Percentiles rank a stretch among this genome's conserved stretches.
These are phyloP conservation scores for Thaumatotibia leucotreta DNA, from an alignment of 1,140 invertebrate genomes.

Conservation along the genomic window DNA sequence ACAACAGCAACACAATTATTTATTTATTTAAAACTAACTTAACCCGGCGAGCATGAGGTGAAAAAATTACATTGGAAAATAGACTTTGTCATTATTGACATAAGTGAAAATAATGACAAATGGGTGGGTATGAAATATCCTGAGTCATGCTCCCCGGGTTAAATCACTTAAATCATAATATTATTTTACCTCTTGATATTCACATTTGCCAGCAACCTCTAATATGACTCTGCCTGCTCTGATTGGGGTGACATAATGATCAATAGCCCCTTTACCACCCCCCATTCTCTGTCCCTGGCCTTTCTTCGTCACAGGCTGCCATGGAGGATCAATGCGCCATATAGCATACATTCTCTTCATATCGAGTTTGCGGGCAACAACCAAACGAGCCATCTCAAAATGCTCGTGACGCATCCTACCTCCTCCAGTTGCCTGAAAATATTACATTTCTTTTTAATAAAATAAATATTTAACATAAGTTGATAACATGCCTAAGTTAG, in stretches of 20 bases:
- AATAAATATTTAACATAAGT: no score
- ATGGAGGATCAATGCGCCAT: constrained; percentile 96
- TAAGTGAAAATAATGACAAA: no score
- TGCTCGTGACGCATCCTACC: constrained; percentile 88
- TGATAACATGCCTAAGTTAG: no score
- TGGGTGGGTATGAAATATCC: no score
- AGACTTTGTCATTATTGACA: no score
- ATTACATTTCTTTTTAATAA: no score
- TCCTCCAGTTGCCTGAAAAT: constrained; percentile 85
- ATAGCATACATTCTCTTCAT: constrained; percentile 91
- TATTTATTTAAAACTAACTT: no score
- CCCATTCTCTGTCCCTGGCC: constrained; percentile 95
- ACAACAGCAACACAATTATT: no score
- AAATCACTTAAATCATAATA: no score
- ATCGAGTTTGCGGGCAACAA: constrained; percentile 87
- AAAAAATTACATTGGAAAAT: no score
- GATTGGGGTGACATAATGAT: constrained; percentile 96
- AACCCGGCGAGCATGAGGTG: no score
- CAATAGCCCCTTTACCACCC: constrained; percentile 96
- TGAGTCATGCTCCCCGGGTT: no score
- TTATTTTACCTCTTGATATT: constrained; percentile 91
- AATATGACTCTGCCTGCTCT: constrained; percentile 94
- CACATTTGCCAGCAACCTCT: constrained; percentile 94
- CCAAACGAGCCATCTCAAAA: constrained; percentile 92
- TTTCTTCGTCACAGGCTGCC: constrained; percentile 96